Evolutionary conservation across 2,888 invertebrate genomes (phyloP), one percentile per base, ranked within the genome.

Genomic region (Drosophila seclusa): DNA sequence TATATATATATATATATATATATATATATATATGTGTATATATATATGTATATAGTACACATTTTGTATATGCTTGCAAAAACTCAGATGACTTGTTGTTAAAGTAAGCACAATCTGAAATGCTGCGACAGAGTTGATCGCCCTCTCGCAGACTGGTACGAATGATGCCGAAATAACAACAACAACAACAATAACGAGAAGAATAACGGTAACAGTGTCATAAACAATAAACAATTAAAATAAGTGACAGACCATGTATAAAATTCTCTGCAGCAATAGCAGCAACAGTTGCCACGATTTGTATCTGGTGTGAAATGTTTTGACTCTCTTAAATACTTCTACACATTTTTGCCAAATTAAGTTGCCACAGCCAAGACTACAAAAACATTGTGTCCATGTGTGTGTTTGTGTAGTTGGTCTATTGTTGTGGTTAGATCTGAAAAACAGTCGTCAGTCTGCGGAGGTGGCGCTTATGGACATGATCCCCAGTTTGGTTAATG

Each of bases 211-310:
- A 73, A 65, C 74, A 68, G 66, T 57, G 74, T 72, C 74, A 73
- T 78, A 83, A 83, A 76, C 89, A 84, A 89, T 89, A 83, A 86
- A 79, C 84, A 84, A 86, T 84, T 89, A 84, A 89, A 89, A 76
- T 73, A 88, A 84, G 89, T 86, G 84, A 86, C 87, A 83, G 79
- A 81, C 83, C 78, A 64, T 89, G 83, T 84, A 86, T 78, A 81
- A 76, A 69, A 76, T 66, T 68, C 73, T 81, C 78, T 83, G 73
- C 73, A 77, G 60, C 74, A 73, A 65, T 27, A 69, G 55, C 63
- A 77, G 69, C 7, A 60, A 16, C 4, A 45, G 58, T 59, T 60
- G 62, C 52, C 65, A 50, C 60, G 83, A 88, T 88, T 80, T 74
- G 62, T 86, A 88, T 83, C 83, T 85, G 62, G 52, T 82, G 88